A percentile compares a stretch with the other conserved stretches of the same genome.
Evolutionary conservation across 2,888 invertebrate genomes (phyloP).

Genomic region (Caenorhabditis parvicauda): DNA sequence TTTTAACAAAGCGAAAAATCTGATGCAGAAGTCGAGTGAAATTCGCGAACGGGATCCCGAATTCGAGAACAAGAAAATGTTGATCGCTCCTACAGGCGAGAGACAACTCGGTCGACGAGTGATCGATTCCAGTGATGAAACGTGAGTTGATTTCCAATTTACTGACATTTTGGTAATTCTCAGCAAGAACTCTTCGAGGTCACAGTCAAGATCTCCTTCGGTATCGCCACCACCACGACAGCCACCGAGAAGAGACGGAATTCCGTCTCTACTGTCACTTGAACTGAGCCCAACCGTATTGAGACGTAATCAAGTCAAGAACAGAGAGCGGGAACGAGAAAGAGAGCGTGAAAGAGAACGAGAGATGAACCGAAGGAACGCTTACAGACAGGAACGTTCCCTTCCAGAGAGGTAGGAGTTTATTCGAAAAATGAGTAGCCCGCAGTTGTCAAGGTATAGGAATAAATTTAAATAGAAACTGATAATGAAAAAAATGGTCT

Average conservation of each 20-base stretch:
- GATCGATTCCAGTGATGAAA: neutral
- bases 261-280: slow-evolving; percentile 1
- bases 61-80: slow-evolving; percentile 1
- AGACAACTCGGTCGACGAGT: slow-evolving; percentile 1
- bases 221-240: neutral
- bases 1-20: neutral
- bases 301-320: too few relatives aligned
- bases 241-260: neutral
- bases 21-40: too few relatives aligned
- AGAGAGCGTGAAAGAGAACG: too few relatives aligned
- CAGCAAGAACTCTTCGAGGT: neutral
- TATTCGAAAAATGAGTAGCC: too few relatives aligned
- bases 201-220: neutral
- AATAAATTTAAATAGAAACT: too few relatives aligned
- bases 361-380: too few relatives aligned
- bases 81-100: slow-evolving; percentile 3
- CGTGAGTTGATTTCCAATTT: neutral
- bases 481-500: too few relatives aligned
- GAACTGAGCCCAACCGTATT: too few relatives aligned
- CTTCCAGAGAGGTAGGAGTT: too few relatives aligned
- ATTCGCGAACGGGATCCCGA: slow-evolving; percentile 6
- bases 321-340: too few relatives aligned
- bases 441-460: too few relatives aligned
- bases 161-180: neutral
- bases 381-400: too few relatives aligned